Evolutionary conservation across 2,888 invertebrate species (phyloP).

Genomic region (Epinotia ramella): DNA sequence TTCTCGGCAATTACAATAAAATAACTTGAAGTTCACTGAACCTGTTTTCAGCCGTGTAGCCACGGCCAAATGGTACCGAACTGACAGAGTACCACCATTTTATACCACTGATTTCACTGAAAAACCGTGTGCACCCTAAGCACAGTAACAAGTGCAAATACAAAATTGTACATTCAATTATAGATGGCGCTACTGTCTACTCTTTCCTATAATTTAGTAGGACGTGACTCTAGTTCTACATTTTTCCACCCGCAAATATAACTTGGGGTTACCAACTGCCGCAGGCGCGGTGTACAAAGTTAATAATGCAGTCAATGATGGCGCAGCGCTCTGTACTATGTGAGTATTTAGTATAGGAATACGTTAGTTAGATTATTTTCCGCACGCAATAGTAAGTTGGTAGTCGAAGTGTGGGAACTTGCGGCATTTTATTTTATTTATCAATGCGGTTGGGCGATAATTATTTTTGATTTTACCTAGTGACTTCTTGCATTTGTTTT

Average conservation of each 20-base stretch:
- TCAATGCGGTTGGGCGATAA: background rate
- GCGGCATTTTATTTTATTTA: conserved; percentile 15
- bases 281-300: background rate
- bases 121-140: conserved; percentile 32
- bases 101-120: conserved; percentile 12
- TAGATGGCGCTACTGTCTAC: conserved; percentile 4
- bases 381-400: conserved; percentile 12
- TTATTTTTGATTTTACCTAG: background rate
- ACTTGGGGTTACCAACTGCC: conserved; percentile 5
- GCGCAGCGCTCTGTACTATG: background rate
- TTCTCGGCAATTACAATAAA: background rate
- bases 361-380: background rate
- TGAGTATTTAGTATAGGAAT: background rate
- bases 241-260: conserved; percentile 19
- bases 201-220: background rate
- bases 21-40: background rate
- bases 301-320: background rate
- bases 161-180: background rate
- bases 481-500: background rate
- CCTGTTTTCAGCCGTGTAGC: conserved; percentile 46
- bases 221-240: background rate
- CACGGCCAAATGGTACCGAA: conserved; percentile 49
- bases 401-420: background rate
- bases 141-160: conserved; percentile 9
- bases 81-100: background rate